phyloP scores from a whole-genome alignment of 2,888 invertebrate genomes.

The Vanessa cardui region DNA sequence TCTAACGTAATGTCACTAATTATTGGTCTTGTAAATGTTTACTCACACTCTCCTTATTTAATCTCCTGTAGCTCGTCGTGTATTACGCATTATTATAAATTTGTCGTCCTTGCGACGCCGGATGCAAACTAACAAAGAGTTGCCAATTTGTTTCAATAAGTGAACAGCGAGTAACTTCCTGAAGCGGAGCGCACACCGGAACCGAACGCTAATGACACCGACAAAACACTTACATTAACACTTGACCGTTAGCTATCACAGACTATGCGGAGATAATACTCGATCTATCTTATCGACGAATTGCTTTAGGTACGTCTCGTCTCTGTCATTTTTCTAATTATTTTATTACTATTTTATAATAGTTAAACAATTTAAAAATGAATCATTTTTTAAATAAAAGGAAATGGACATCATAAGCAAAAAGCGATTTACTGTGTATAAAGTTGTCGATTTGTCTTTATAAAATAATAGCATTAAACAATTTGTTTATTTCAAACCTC shows the following conservation, averaged over 20 bases:
- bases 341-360: too few relatives aligned
- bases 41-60: background rate
- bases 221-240: conserved; percentile 33
- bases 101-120: conserved; percentile 23
- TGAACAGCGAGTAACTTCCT: conserved; percentile 30
- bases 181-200: conserved; percentile 11
- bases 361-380: too few relatives aligned
- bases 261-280: conserved; percentile 12
- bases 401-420: too few relatives aligned
- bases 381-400: too few relatives aligned
- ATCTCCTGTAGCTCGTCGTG: background rate
- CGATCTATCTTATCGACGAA: background rate
- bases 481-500: too few relatives aligned
- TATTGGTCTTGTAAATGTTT: too few relatives aligned
- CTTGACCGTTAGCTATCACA: conserved; percentile 26
- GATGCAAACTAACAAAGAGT: conserved; percentile 31
- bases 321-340: too few relatives aligned
- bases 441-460: too few relatives aligned
- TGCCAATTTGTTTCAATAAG: conserved; percentile 34
- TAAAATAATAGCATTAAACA: too few relatives aligned
- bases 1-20: too few relatives aligned
- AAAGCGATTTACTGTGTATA: too few relatives aligned
- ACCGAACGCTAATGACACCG: conserved; percentile 23
- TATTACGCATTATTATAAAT: conserved; percentile 5
- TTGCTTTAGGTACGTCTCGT: too few relatives aligned